phyloP scores from a whole-genome alignment of 2,113 vertebrate genomes.

The Phocoena phocoena region DNA sequence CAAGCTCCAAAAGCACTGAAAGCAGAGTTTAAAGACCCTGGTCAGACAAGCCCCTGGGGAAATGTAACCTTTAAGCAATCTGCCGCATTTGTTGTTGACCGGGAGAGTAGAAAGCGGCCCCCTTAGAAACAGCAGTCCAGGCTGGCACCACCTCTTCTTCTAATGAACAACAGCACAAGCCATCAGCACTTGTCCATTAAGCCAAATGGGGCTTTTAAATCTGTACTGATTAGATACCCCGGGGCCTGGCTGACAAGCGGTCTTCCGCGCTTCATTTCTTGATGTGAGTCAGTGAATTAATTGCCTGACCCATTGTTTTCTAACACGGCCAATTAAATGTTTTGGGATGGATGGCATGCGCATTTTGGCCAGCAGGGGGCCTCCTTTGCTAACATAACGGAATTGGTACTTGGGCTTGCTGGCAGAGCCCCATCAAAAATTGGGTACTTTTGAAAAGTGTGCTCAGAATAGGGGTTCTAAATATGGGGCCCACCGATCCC shows the following conservation, averaged over 20 bases:
- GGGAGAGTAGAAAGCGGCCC: background rate
- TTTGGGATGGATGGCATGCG: background rate
- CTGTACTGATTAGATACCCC: background rate
- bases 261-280: background rate
- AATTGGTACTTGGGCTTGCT: background rate
- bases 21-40: background rate
- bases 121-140: background rate
- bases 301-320: conserved; percentile 43
- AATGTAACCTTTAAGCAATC: background rate
- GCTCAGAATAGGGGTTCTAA: background rate
- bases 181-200: background rate
- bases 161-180: background rate
- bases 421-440: background rate
- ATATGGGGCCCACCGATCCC: background rate
- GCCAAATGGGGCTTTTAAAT: conserved; percentile 4
- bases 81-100: background rate
- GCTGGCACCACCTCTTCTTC: background rate
- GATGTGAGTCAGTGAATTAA: conserved; percentile 13
- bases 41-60: background rate
- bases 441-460: background rate
- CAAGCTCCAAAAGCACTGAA: background rate
- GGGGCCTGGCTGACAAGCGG: background rate
- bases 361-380: conserved; percentile 50
- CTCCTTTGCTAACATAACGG: conserved; percentile 26
- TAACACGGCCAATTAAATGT: background rate